Evolutionary conservation across 1,140 invertebrate species (phyloP).

Genomic region (Cotesia chilonis): DNA sequence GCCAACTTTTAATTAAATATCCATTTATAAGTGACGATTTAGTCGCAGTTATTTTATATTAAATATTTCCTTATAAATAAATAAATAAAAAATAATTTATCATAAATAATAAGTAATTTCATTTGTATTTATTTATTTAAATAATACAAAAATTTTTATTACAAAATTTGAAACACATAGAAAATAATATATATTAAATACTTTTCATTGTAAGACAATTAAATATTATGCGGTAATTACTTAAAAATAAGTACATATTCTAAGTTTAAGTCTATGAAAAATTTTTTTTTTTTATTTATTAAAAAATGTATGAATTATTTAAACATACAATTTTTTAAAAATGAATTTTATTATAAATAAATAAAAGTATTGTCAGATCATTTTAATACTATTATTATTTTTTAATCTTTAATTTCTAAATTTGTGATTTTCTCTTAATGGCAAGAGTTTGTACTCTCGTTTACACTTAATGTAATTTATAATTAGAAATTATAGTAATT

Average conservation of each 20-base stretch:
- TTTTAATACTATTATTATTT: not conserved
- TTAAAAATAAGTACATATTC: no score
- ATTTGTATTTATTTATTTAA: no score
- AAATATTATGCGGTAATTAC: no score
- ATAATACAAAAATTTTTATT: no score
- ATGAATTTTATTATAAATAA: no score
- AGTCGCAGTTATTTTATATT: slow-evolving; percentile 11
- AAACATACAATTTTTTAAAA: not conserved
- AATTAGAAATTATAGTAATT: not conserved
- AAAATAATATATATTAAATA: no score
- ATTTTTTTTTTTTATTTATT: not conserved
- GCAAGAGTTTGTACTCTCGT: slow-evolving; percentile 19
- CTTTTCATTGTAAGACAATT: no score
- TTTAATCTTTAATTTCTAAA: slow-evolving; percentile 19
- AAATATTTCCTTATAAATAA: not conserved
- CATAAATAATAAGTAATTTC: not conserved
- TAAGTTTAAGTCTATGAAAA: no score
- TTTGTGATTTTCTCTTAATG: slow-evolving; percentile 30
- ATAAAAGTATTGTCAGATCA: slow-evolving; percentile 6
- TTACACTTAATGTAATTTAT: not conserved
- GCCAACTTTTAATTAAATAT: slow-evolving; percentile 55
- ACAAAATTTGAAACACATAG: no score
- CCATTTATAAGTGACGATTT: slow-evolving; percentile 39
- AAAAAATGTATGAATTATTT: slow-evolving; percentile 3
- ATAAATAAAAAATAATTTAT: not conserved